phyloP scores from a whole-genome alignment of 2,888 invertebrate species.

The Phania funesta region DNA sequence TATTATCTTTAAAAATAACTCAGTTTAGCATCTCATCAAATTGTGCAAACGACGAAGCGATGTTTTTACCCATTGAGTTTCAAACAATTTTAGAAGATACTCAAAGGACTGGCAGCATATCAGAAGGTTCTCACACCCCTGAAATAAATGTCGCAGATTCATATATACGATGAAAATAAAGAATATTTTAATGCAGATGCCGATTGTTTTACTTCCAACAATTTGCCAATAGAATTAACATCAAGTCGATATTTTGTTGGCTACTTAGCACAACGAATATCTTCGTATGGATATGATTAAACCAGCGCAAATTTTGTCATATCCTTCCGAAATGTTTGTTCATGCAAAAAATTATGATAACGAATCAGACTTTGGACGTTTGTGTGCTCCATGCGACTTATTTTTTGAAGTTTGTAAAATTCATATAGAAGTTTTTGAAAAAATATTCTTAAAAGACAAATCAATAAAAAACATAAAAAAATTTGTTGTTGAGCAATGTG shows the following conservation, averaged over 20 bases:
- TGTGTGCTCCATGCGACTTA: constrained; percentile 3
- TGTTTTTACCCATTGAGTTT: too few relatives aligned
- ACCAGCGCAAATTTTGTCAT: too few relatives aligned
- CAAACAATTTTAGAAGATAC: too few relatives aligned
- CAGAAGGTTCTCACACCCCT: not conserved
- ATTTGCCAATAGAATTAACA: too few relatives aligned
- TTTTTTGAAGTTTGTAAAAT: not conserved
- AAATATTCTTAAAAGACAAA: not conserved
- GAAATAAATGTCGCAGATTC: not conserved
- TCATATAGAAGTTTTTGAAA: constrained; percentile 6
- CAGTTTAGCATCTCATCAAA: too few relatives aligned
- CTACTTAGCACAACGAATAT: too few relatives aligned
- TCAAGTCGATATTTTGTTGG: too few relatives aligned
- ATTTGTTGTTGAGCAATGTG: not conserved
- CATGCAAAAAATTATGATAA: constrained; percentile 1
- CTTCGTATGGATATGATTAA: not conserved
- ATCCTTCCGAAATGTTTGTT: not conserved
- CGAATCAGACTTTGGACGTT: not conserved
- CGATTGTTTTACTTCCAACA: not conserved
- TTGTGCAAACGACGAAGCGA: too few relatives aligned
- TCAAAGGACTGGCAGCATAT: too few relatives aligned
- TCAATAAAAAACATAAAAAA: not conserved
- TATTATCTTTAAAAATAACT: too few relatives aligned
- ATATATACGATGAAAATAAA: not conserved
- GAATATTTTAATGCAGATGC: not conserved